A percentile compares a stretch with the other conserved stretches of the same genome.
Evolutionary conservation across 2,888 invertebrate species (phyloP).

Genomic region (Macrophya alboannulata): DNA sequence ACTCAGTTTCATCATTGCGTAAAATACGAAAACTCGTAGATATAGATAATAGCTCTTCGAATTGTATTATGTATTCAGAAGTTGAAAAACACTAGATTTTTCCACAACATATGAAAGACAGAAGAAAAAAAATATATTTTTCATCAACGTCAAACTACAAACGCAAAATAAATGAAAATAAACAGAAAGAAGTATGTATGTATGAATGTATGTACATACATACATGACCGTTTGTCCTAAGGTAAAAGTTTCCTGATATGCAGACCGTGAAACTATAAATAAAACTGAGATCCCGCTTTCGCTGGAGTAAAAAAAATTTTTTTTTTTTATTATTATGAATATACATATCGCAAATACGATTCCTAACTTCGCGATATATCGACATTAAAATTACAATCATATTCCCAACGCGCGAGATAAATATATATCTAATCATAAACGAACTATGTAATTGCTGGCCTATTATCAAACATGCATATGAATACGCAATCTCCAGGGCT

Average conservation of each 20-base stretch:
- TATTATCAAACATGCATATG: background rate
- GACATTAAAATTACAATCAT: background rate
- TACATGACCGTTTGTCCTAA: background rate
- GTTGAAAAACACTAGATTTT: background rate
- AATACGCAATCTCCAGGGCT: background rate
- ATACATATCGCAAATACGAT: background rate
- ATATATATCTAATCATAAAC: too few relatives aligned
- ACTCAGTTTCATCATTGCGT: too few relatives aligned
- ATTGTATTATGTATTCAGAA: background rate
- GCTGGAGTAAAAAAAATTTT: conserved; percentile 36
- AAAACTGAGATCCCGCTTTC: conserved; percentile 8
- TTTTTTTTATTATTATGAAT: conserved; percentile 3
- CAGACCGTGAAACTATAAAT: conserved; percentile 26
- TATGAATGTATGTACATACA: background rate
- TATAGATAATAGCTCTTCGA: background rate
- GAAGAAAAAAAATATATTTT: background rate
- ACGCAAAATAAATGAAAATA: background rate
- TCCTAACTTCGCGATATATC: background rate
- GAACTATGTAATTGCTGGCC: background rate
- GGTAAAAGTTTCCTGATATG: conserved; percentile 43
- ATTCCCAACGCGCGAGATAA: background rate
- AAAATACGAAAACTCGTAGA: background rate
- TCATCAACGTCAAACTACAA: background rate
- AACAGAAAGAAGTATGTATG: background rate
- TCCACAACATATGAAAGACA: background rate